A percentile compares a stretch with the other conserved stretches of the same genome.
Conservation (phyloP, 2,888 invertebrate genomes). For the Alviniconcha strummeri region DNA sequence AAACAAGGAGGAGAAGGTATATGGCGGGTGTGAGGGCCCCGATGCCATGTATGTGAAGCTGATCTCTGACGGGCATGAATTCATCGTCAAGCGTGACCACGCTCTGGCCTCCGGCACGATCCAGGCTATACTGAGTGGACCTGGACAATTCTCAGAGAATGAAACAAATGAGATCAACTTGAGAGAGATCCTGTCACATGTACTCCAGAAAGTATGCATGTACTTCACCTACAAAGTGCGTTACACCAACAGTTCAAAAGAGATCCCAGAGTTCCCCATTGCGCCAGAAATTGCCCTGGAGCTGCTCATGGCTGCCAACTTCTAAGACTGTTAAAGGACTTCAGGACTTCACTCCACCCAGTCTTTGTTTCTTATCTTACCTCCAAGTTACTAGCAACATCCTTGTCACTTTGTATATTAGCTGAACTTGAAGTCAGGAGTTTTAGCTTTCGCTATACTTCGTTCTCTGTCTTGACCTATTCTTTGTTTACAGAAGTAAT, state of each 20-base stretch:
- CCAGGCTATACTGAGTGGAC: constrained; percentile 98
- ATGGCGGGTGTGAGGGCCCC: constrained; percentile 97
- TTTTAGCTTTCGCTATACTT: too few relatives aligned
- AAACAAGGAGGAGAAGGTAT: constrained; percentile 74
- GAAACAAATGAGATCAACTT: constrained; percentile 99
- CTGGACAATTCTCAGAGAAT: constrained; percentile 98
- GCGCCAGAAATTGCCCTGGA: constrained; percentile 98
- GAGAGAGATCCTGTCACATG: constrained; percentile 98
- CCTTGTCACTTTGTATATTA: too few relatives aligned
- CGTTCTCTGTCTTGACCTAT: too few relatives aligned
- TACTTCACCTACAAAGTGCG: constrained; percentile 99
- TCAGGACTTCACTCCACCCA: background rate
- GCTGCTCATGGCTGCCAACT: constrained; percentile 99
- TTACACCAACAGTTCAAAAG: constrained; percentile 96
- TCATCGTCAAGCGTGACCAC: constrained; percentile 97
- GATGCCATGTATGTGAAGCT: constrained; percentile 99
- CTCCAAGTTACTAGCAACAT: too few relatives aligned
- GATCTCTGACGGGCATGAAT: constrained; percentile 98
- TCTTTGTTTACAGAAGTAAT: too few relatives aligned
- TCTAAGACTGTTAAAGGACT: constrained; percentile 89
- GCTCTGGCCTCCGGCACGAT: constrained; percentile 98
- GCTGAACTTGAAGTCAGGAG: too few relatives aligned
- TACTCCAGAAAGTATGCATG: constrained; percentile 99
- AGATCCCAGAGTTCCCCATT: constrained; percentile 99
- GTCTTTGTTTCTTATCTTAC: too few relatives aligned